Evolutionary conservation across 2,888 invertebrate genomes (phyloP).

Genomic region (Alloplasta piceator): DNA sequence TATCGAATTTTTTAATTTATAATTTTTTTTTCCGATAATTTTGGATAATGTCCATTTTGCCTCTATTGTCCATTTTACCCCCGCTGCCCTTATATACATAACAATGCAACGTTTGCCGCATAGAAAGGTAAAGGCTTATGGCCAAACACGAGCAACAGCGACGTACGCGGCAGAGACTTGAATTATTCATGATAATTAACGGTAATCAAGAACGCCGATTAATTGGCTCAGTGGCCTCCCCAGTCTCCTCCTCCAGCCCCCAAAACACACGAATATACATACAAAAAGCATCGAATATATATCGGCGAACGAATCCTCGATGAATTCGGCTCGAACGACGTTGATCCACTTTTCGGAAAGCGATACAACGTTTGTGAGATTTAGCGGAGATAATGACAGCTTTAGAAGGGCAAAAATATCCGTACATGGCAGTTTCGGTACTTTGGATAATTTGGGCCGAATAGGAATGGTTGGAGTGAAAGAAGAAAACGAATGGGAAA

Average conservation of each 20-base stretch:
- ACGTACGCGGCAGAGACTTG: slow-evolving; percentile 59
- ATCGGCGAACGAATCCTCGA: slow-evolving; percentile 21
- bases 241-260: slow-evolving; percentile 31
- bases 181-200: slow-evolving; percentile 68
- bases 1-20: too few species aligned
- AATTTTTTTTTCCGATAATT: too few species aligned
- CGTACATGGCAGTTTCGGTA: not conserved
- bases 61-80: too few species aligned
- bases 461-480: too few species aligned
- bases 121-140: slow-evolving; percentile 61
- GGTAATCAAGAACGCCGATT: slow-evolving; percentile 66
- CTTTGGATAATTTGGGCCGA: not conserved
- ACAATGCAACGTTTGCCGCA: slow-evolving; percentile 44
- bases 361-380: slow-evolving; percentile 1
- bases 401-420: not conserved
- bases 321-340: slow-evolving; percentile 31
- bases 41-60: too few species aligned
- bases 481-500: too few species aligned
- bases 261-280: not conserved
- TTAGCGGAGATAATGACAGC: too few species aligned
- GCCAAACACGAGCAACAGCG: slow-evolving; percentile 57
- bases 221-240: slow-evolving; percentile 60
- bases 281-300: slow-evolving; percentile 14
- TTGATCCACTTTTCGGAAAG: slow-evolving; percentile 15
- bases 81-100: too few species aligned